Conservation (phyloP, 2,888 invertebrate genomes). For the Habroteleia sp. region DNA sequence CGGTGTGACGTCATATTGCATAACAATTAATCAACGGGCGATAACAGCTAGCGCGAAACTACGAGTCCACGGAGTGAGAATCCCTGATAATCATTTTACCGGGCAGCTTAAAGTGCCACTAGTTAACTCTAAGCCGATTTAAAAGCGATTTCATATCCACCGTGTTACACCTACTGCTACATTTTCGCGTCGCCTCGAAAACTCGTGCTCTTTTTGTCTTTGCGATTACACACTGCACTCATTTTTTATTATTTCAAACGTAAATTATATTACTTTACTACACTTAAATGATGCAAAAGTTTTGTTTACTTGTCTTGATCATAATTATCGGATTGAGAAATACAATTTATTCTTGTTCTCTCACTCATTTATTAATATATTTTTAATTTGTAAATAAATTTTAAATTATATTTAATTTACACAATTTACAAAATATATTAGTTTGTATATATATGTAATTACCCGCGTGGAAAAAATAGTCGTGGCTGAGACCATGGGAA, state of each 20-base stretch:
- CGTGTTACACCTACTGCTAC: conserved; percentile 75
- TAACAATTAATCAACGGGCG: conserved; percentile 81
- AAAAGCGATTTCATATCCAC: conserved; percentile 81
- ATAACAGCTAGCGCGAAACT: conserved; percentile 78
- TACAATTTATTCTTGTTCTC: no score
- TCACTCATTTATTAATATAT: no score
- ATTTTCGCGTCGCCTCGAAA: conserved; percentile 58
- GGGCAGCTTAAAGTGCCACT: conserved; percentile 81
- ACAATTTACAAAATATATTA: no score
- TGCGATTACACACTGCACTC: conserved; percentile 49
- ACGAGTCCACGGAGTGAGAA: conserved; percentile 76
- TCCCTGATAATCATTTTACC: conserved; percentile 81
- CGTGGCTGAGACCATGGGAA: no score
- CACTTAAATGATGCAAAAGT: no score
- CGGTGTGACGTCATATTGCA: conserved; percentile 81
- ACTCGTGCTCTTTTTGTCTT: conserved; percentile 51
- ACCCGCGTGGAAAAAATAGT: no score
- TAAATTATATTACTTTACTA: no score
- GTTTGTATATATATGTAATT: no score
- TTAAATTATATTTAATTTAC: no score
- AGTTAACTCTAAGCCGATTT: conserved; percentile 82
- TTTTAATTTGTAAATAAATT: no score
- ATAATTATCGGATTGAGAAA: no score
- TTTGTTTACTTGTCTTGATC: no score
- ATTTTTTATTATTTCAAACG: conserved; percentile 50